These are phyloP conservation scores for Onthophagus taurus DNA, from an alignment of 1,140 invertebrate species.

Conservation along the genomic window DNA sequence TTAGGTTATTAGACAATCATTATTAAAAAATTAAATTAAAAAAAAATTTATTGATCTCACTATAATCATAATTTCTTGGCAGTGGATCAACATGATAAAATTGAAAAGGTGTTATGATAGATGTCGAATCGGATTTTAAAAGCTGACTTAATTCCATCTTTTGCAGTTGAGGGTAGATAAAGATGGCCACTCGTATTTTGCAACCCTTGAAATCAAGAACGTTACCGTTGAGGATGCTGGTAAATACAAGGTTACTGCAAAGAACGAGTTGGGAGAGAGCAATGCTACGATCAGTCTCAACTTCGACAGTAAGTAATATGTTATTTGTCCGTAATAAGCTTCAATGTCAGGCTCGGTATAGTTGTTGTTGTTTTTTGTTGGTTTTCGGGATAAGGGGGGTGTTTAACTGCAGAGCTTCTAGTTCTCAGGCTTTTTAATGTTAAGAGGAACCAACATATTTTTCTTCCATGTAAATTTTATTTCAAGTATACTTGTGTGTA, in stretches of 20 bases:
- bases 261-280: slow-evolving; percentile 92
- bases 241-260: slow-evolving; percentile 93
- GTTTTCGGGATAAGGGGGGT: background rate
- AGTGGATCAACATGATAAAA: too few relatives aligned
- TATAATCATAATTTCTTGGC: slow-evolving; percentile 7
- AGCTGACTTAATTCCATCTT: too few relatives aligned
- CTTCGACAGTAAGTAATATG: slow-evolving; percentile 85
- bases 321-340: background rate
- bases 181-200: slow-evolving; percentile 88
- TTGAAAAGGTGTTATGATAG: too few relatives aligned
- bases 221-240: slow-evolving; percentile 94
- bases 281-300: slow-evolving; percentile 94
- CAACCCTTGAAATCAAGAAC: slow-evolving; percentile 83
- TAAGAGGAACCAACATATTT: background rate
- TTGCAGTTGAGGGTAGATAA: slow-evolving; percentile 75
- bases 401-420: slow-evolving; percentile 13
- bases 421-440: slow-evolving; percentile 11
- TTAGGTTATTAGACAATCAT: too few relatives aligned
- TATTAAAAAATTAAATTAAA: slow-evolving; percentile 1
- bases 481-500: background rate
- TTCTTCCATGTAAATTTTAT: too few relatives aligned
- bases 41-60: background rate
- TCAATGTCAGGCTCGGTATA: too few relatives aligned
- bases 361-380: slow-evolving; percentile 1
- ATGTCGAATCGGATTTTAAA: too few relatives aligned